Evolutionary conservation across 2,113 vertebrate genomes (phyloP).

Genomic region (Etia nguti): DNA sequence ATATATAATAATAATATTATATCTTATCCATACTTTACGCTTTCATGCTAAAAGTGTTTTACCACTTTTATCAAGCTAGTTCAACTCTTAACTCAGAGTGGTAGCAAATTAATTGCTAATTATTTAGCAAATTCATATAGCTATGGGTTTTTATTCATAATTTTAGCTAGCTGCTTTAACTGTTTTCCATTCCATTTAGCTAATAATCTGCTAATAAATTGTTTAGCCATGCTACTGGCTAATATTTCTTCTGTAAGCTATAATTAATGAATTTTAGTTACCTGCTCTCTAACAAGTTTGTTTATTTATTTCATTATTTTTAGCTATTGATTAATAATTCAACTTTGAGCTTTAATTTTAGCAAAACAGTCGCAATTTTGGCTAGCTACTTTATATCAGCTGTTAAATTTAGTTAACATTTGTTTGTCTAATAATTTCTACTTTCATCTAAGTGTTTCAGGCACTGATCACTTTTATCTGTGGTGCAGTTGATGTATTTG

Average conservation of each 20-base stretch:
- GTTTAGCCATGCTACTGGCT: not conserved
- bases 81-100: not conserved
- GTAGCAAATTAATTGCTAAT: not conserved
- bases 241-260: not conserved
- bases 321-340: not conserved
- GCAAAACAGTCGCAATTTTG: not conserved
- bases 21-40: not conserved
- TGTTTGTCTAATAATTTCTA: not conserved
- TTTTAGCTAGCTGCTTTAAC: not conserved
- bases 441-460: not conserved
- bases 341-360: not conserved
- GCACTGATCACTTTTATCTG: not conserved
- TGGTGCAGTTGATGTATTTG: not conserved
- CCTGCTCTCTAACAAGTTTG: not conserved
- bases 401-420: not conserved
- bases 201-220: not conserved
- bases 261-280: not conserved
- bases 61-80: not conserved
- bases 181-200: not conserved
- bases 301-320: not conserved
- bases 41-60: not conserved
- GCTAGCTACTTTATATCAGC: not conserved
- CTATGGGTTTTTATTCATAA: not conserved
- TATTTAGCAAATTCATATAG: not conserved
- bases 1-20: not conserved